Base-by-base conservation (phyloP, 2,797 vertebrate genomes). In the Selene dorsalis region DNA sequence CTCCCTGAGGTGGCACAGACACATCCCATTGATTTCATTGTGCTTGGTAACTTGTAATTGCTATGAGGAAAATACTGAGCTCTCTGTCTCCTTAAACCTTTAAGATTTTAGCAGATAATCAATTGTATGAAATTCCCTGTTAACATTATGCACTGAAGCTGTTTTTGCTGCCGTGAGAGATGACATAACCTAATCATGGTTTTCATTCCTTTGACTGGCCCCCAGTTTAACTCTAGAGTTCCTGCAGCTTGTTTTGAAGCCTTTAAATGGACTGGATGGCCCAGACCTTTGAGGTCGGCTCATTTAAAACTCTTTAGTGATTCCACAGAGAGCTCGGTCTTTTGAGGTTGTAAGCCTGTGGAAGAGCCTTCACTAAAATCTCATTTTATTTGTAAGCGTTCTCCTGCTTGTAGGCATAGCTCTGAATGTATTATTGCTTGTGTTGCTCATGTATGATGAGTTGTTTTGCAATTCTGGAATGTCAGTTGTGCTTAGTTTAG, bases 81-180 rank as follows among this genome's bases (percentile, higher is more conserved):
- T 41, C 28, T 47, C 35, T 17, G 17, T 77, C 45, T 56, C 14
- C 16, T 68, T 28, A 60, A 80, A 47, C 14, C 9, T 26, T 50
- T 48, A 6, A 26, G 6, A 52, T 52, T 79, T 55, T 38, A 79
- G 61, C 61, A 73, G 4, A 56, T 68, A 66, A 75, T 79, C 65
- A 77, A 24, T 73, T 56, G 13, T 12, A 18, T 38, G 20, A 32
- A 77, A 77, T 48, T 52, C 24, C 47, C 59, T 24, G 8, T 22
- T 41, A 20, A 45, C 22, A 73, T 56, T 13, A 48, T 30, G 62
- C 10, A 66, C 6, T n/a, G 8, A 28, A 30, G 62, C 28, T 2
- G 32, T 32, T 38, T n/a, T 3, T 26, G 55, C 28, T 58, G 26
- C 48, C 35, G 14, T 13, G 57, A 26, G 74, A 80, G 35, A 72